Evolutionary conservation across 2,888 invertebrate genomes (phyloP), one percentile per base, ranked within the genome.

Genomic region (Catocala nupta): DNA sequence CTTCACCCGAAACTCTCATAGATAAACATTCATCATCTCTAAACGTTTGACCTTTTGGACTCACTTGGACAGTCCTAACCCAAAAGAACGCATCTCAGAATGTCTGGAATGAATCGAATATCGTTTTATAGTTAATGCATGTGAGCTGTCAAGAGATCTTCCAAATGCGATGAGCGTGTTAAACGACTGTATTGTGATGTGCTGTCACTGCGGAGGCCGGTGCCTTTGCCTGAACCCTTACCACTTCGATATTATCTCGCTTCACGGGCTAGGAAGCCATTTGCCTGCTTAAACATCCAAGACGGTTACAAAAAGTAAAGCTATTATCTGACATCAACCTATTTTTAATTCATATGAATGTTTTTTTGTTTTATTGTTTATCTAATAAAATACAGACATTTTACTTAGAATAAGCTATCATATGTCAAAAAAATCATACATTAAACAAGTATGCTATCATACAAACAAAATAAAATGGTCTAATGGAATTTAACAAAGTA

Each of bases 81-180:
- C 42, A 61, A 63, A 53, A 59, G 39, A 54, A 45, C 61, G 59
- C 68, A 62, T 58, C 74, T 72, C 66, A 71, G 65, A 73, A 78
- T 65, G 55, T 77, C 80, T 74, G 71, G 79, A 81, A 77, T 81
- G 79, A 81, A 83, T 84, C 77, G 71, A 72, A 80, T 75, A 71
- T 75, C 73, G 68, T 81, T 82, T 84, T 75, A 71, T 71, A 76
- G 80, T 74, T 77, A 81, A 80, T 83, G 81, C 82, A 68, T 70
- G 81, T 81, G 83, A 90, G 87, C 91, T 91, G 93, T 93, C 93
- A 91, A 82, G 87, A 85, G 78, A 85, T 85, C 84, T 81, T 86
- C 90, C 85, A 83, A 90, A 90, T 86, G 87, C 87, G 92, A 90
- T 86, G 90, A 92, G 92, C 93, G 91, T 92, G 90, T 91, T 92